Evolutionary conservation across 2,888 invertebrate genomes (phyloP).

Genomic region (Heterodera filipjevi): DNA sequence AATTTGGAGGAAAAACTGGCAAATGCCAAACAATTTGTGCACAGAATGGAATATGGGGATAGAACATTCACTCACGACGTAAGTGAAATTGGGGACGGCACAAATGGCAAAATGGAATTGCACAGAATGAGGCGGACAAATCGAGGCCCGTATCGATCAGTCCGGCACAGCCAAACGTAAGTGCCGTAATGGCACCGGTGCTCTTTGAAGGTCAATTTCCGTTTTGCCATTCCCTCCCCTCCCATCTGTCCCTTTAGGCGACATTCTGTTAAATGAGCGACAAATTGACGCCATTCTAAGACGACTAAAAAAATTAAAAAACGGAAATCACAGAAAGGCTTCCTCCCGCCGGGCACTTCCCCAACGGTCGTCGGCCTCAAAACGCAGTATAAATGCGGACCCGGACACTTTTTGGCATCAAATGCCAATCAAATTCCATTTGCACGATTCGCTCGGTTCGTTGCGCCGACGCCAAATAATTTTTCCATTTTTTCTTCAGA

Average conservation of each 20-base stretch:
- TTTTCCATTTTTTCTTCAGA: constrained; percentile 38
- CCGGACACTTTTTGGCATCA: constrained; percentile 53
- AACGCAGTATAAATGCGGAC: constrained; percentile 53
- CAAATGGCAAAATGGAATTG: not conserved
- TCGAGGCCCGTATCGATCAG: constrained; percentile 43
- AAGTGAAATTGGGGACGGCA: constrained; percentile 20
- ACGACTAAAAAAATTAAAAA: constrained; percentile 36
- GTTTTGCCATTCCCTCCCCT: not conserved
- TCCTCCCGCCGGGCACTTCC: not conserved
- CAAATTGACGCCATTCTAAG: constrained; percentile 57
- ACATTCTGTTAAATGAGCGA: constrained; percentile 57
- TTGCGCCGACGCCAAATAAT: not conserved
- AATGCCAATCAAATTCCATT: constrained; percentile 57
- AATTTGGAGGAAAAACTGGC: constrained; percentile 47
- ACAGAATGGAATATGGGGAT: constrained; percentile 50
- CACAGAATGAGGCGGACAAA: constrained; percentile 24
- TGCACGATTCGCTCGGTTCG: constrained; percentile 59
- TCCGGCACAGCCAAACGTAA: constrained; percentile 52
- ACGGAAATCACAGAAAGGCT: not conserved
- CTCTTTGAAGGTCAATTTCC: constrained; percentile 57
- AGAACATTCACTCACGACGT: constrained; percentile 57
- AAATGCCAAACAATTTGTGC: constrained; percentile 53
- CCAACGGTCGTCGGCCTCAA: not conserved
- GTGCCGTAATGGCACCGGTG: constrained; percentile 52
- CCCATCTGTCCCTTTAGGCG: constrained; percentile 46